phyloP scores from a whole-genome alignment of 2,888 invertebrate genomes.

The Bimastos eiseni region DNA sequence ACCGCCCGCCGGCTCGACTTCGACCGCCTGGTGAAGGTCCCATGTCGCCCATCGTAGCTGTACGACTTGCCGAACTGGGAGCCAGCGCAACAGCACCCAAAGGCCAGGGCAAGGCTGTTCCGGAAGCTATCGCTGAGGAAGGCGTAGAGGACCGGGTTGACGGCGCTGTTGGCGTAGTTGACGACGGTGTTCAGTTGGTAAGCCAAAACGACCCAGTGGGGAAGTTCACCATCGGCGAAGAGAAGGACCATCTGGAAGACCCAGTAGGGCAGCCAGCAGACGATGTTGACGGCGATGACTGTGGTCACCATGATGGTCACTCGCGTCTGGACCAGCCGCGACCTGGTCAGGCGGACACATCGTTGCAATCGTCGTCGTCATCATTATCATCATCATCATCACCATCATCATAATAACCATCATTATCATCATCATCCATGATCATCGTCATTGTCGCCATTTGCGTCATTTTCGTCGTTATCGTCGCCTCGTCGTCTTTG shows the following conservation, averaged over 20 bases:
- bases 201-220: constrained; percentile 44
- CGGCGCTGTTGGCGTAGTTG: constrained; percentile 59
- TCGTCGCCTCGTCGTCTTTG: background rate
- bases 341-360: background rate
- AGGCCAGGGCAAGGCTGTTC: constrained; percentile 59
- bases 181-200: constrained; percentile 57
- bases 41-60: background rate
- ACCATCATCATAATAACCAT: background rate
- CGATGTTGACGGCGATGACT: constrained; percentile 57
- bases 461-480: too few relatives aligned
- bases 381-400: background rate
- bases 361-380: background rate
- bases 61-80: background rate
- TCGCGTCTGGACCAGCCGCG: constrained; percentile 41
- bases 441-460: too few relatives aligned
- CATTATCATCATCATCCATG: too few relatives aligned
- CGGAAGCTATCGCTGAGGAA: constrained; percentile 61
- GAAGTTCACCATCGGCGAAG: constrained; percentile 19
- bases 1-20: background rate
- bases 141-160: constrained; percentile 60
- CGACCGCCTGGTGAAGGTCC: background rate
- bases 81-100: constrained; percentile 48
- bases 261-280: constrained; percentile 62
- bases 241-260: constrained; percentile 50
- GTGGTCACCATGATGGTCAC: constrained; percentile 60